Base-by-base conservation (phyloP, 2,113 vertebrate species). In the Lasiurus borealis region DNA sequence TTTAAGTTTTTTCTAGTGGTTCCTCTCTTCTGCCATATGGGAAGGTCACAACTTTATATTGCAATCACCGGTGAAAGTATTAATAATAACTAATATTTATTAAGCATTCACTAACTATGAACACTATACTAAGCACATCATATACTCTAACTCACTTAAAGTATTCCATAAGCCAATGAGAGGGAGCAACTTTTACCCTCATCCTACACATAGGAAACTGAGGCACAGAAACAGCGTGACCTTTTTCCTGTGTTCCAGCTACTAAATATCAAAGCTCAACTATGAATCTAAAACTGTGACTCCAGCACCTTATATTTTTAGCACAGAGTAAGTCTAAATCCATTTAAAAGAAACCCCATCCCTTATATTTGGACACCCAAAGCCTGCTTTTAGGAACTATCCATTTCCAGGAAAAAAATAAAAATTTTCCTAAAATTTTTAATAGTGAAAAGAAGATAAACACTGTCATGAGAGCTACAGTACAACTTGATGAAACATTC, bases 71-170 rank as follows among this genome's bases (percentile, higher is more conserved):
- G 1, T 46, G 4, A 48, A 29, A 83, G 4, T 54, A 18, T 71
- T 57, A 82, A 44, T 83, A 76, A n/a, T 87, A 72, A 46, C 68
- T 52, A 88, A 29, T 44, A 91, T 82, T 91, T 85, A 27, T 50
- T 54, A 68, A 31, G 16, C 57, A 68, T 2, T 85, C 31, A 88
- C 5, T 77, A 54, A n/a, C 2, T 40, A 91, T 27, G 72, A 27
- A 73, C 1, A 71, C 6, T 14, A 54, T 34, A 73, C 16, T 59
- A 72, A 82, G 11, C 5, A 64, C 5, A 72, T 50, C 8, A 71
- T 9, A 21, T 4, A 16, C 19, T 57, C 19, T 23, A 23, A 50
- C 25, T 85, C 15, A 57, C 44, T 87, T 50, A 84, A 94, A 71
- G 18, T 0, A 64, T 62, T 84, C 11, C 8, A 5, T 18, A 94